Conservation (phyloP, 2,113 vertebrate genomes). For the Podarcis cretensis region DNA sequence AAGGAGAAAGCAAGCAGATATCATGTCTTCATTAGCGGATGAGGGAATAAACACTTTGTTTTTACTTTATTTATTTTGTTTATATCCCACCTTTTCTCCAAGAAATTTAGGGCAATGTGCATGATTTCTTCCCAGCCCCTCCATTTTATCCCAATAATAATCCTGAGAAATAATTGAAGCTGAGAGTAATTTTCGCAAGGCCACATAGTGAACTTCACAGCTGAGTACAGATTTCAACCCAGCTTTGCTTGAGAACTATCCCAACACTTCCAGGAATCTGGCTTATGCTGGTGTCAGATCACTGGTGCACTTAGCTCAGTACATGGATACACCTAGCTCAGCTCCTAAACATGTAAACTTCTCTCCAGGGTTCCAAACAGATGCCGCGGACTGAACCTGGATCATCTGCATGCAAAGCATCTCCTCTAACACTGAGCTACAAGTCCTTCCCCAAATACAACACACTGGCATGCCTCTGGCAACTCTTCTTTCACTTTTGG, state of each 20-base stretch:
- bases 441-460: background rate
- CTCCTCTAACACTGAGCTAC: no score
- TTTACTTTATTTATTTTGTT: background rate
- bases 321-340: no score
- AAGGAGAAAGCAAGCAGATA: background rate
- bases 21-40: background rate
- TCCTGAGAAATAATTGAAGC: background rate
- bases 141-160: background rate
- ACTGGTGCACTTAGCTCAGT: no score
- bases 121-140: background rate
- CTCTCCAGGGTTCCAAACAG: no score
- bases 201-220: no score
- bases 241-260: no score
- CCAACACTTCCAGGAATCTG: no score
- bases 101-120: background rate
- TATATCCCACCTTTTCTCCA: background rate
- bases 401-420: no score
- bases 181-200: background rate
- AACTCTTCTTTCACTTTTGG: background rate
- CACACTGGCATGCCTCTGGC: background rate
- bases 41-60: background rate
- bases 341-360: no score
- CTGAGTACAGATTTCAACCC: no score
- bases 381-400: no score
- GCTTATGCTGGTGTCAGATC: no score